These are phyloP conservation scores for Azorinus chamasolen DNA, from an alignment of 2,888 invertebrate species.

Conservation along the genomic window DNA sequence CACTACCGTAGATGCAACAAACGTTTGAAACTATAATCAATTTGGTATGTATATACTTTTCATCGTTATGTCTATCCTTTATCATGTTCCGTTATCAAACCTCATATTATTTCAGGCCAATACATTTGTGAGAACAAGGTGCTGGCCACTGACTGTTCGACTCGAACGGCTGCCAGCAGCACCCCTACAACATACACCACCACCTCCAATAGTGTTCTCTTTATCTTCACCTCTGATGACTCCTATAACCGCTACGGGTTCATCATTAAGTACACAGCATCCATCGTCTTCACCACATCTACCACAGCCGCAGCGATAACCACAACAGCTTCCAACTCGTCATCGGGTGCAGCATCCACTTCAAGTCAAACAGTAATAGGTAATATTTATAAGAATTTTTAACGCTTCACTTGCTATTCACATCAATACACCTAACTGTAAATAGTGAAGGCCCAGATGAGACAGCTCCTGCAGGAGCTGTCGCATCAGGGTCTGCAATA, in stretches of 20 bases:
- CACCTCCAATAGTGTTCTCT: conserved; percentile 30
- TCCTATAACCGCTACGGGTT: conserved; percentile 48
- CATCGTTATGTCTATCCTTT: too few species aligned
- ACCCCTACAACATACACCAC: conserved; percentile 39
- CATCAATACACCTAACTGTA: too few species aligned
- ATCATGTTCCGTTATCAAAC: too few species aligned
- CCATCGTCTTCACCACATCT: conserved; percentile 20
- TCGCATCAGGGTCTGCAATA: too few species aligned
- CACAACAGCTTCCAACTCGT: not conserved
- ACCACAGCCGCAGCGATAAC: conserved; percentile 10
- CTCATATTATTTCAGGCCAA: conserved; percentile 35
- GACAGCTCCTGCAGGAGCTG: too few species aligned
- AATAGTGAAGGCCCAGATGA: too few species aligned
- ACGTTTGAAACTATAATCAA: too few species aligned
- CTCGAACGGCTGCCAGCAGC: conserved; percentile 26
- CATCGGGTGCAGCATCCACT: not conserved
- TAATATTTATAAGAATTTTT: too few species aligned
- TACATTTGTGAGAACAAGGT: conserved; percentile 47
- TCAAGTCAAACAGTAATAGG: too few species aligned
- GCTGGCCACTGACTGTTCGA: conserved; percentile 39
- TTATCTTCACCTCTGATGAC: conserved; percentile 45
- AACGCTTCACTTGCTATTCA: too few species aligned
- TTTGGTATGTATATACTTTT: too few species aligned
- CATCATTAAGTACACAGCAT: conserved; percentile 47
- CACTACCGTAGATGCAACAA: too few species aligned